Conservation (phyloP, 2,888 invertebrate genomes). For the Uloborus plumipes region DNA sequence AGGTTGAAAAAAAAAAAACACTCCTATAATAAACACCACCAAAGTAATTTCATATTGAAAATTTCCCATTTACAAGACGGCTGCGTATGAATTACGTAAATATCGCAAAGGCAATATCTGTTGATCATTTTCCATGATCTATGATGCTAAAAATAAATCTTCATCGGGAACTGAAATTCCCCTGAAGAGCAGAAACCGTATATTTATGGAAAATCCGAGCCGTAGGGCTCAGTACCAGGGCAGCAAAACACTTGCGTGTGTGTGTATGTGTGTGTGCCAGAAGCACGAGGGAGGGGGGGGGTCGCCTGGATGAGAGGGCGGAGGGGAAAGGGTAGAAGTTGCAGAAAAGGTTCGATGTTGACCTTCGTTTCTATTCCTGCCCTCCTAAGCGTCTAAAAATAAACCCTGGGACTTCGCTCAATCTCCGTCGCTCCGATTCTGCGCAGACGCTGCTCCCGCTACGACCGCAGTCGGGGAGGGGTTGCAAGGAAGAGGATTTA, state of each 20-base stretch:
- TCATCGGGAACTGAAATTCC: no score
- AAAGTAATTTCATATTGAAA: no score
- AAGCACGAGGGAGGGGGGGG: conserved; percentile 19
- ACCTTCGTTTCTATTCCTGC: conserved; percentile 64
- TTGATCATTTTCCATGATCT: no score
- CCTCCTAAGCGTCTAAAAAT: conserved; percentile 60
- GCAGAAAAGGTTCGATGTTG: conserved; percentile 64
- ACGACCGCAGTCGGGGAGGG: conserved; percentile 46
- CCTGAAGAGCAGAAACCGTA: no score
- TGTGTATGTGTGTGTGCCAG: neutral
- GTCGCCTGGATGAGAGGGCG: conserved; percentile 2
- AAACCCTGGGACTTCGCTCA: conserved; percentile 58
- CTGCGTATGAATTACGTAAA: no score
- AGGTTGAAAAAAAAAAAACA: no score
- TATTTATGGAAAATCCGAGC: no score
- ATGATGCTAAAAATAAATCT: no score
- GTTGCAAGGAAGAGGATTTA: neutral
- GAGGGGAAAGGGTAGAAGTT: conserved; percentile 42
- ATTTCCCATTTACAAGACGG: no score
- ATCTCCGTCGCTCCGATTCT: conserved; percentile 37
- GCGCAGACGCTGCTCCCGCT: conserved; percentile 40
- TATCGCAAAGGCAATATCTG: no score
- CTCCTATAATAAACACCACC: no score
- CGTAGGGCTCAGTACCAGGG: conserved; percentile 5
- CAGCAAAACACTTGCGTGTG: neutral